phyloP scores from a whole-genome alignment of 2,113 vertebrate genomes.

The Azemiops feae region DNA sequence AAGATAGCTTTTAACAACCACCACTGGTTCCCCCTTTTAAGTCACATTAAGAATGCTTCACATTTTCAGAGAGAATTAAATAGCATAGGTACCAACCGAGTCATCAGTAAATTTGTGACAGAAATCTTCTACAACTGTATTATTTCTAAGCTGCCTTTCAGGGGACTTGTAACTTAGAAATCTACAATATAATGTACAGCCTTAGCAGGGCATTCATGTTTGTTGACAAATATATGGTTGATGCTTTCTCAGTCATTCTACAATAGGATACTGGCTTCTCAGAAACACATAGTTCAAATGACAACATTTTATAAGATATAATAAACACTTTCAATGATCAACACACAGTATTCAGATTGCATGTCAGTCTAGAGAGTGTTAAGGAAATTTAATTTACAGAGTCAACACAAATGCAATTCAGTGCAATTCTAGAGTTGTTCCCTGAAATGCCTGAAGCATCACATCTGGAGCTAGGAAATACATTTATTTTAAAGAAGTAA shows the following conservation, averaged over 20 bases:
- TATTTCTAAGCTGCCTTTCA: background rate
- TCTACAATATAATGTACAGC: background rate
- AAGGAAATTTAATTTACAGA: slow-evolving; percentile 28
- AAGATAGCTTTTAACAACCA: background rate
- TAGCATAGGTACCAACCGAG: background rate
- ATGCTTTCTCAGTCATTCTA: background rate
- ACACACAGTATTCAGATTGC: background rate
- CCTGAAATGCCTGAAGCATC: background rate
- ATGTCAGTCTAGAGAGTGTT: slow-evolving; percentile 14
- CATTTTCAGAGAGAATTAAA: background rate
- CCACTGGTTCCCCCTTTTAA: background rate
- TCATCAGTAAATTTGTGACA: background rate
- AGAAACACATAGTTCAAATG: background rate
- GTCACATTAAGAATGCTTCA: background rate
- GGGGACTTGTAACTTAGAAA: background rate
- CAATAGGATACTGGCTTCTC: background rate
- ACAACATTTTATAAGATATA: slow-evolving; percentile 13
- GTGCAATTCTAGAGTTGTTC: slow-evolving; percentile 22
- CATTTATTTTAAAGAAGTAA: slow-evolving; percentile 15
- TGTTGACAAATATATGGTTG: background rate
- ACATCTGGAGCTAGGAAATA: background rate
- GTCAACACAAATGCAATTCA: slow-evolving; percentile 13
- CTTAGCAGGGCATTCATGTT: background rate
- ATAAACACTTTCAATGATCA: slow-evolving; percentile 25
- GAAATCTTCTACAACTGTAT: background rate